Evolutionary conservation across 2,113 vertebrate genomes (phyloP), one percentile per base, ranked within the genome.

Genomic region (Plecotus auritus): DNA sequence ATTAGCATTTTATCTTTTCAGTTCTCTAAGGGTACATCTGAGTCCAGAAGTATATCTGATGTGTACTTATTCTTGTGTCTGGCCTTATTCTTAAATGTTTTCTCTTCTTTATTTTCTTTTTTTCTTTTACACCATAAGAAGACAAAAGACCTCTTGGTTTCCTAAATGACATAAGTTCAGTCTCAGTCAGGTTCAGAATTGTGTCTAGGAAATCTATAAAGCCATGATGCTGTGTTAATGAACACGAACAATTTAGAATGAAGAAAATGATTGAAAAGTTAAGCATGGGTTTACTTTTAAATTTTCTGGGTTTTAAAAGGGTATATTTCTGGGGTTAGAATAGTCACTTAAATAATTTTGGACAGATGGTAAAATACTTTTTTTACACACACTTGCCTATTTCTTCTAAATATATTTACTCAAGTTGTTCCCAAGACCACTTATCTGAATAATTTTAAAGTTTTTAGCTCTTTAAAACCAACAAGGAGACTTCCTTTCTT

Each of bases 211-310:
- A 95, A 76, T 95, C 37, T 88, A 14, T 94, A 95, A 95, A 96
- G 91, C 88, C 90, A 94, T 94, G 91, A 92, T 90, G 77, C 32
- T 90, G 28, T 96, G 85, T 89, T 97, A 78, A 86, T 78, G 89
- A 91, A 45, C 42, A 47, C 80, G 35, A 95, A 95, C 73, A 95
- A 70, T 76, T 97, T 80, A 97, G 59, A 96, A 95, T 96, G 93
- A 96, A 90, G 94, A 96, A 96, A 95, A 88, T 95, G 51, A 96
- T 97, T 95, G 88, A 97, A 96, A 86, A 91, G 18, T 95, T 94
- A 96, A 96, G 61, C 78, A 14, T 85, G 49, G 78, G 72, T 85
- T 96, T 94, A 66, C n/a, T 93, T 97, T 95, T 93, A 94, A 92
- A 90, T 94, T 96, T 95, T 91, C 35, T 72, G 86, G 35, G 59